Base-by-base conservation (phyloP, 2,113 vertebrate species). In the Channa argus region DNA sequence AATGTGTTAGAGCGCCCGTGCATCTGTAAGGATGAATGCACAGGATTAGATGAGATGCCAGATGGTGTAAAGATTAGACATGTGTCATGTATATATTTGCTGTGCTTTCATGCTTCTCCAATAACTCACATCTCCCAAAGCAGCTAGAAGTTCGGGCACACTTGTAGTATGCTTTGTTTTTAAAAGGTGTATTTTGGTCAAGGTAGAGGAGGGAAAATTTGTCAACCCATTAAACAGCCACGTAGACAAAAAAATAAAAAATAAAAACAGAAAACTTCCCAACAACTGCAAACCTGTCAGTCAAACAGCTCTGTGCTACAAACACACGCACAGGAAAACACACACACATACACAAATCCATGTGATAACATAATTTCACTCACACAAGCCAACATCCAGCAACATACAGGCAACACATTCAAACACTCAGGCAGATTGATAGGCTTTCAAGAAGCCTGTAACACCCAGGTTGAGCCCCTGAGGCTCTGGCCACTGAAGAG, bases 391-490 rank as follows among this genome's bases (percentile, higher is more conserved):
- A 10, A 71, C 67, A 78, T 53, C 53, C 67, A 43, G 43, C 39
- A 41, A 73, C 1, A 36, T 69, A 71, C 60, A 71, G 68, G 80
- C 69, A 43, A 71, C 0, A 70, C 79, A 47, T 72, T 83, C 49
- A 62, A 68, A 81, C 71, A 66, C 79, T 71, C 66, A 74, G 72
- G 59, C 56, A 70, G 77, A 91, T 88, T 80, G 49, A 89, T 84
- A 62, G 71, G 71, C 74, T 83, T 76, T 86, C 79, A 86, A 79
- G 86, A 86, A 77, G 79, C 62, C 68, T 47, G 75, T 54, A 79
- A 73, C 89, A 81, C 88, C 73, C 77, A 78, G 73, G 85, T 52
- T 86, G 83, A 87, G 67, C 62, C 75, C 66, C 73, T 2, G 53
- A 74, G 82, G 80, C 77, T 77, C 43, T 60, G 63, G 54, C 68